These are phyloP conservation scores for Vanessa tameamea DNA, from an alignment of 1,140 invertebrate species.

Conservation along the genomic window DNA sequence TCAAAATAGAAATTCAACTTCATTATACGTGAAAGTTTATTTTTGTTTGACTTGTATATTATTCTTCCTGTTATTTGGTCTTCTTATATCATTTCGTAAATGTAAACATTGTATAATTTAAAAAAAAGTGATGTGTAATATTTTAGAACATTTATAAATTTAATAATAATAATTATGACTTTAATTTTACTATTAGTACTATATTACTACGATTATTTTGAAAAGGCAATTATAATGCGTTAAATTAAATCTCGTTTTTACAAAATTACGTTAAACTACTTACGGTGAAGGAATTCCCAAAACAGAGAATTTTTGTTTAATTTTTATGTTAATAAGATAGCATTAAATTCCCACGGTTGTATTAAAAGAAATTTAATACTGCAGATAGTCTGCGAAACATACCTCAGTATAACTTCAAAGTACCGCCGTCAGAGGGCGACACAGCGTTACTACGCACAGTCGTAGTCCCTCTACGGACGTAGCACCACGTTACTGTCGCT, in stretches of 20 bases:
- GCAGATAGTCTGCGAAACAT: constrained; percentile 21
- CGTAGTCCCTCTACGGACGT: constrained; percentile 43
- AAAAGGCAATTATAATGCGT: neutral
- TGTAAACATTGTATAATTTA: too few relatives aligned
- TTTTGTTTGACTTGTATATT: too few relatives aligned
- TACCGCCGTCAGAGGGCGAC: constrained; percentile 43
- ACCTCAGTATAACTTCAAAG: constrained; percentile 17
- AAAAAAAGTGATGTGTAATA: too few relatives aligned
- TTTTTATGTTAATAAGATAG: constrained; percentile 11
- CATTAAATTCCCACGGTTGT: constrained; percentile 8
- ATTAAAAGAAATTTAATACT: constrained; percentile 19
- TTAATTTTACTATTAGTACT: too few relatives aligned
- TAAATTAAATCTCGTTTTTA: neutral
- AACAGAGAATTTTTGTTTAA: neutral
- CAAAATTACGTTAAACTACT: neutral
- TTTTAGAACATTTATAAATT: too few relatives aligned
- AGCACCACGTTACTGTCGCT: constrained; percentile 39
- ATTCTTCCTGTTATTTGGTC: too few relatives aligned
- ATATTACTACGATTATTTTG: too few relatives aligned
- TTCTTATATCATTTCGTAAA: too few relatives aligned
- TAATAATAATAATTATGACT: too few relatives aligned
- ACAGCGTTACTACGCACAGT: constrained; percentile 43
- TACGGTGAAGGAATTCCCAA: neutral
- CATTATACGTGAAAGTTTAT: too few relatives aligned
- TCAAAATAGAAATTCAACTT: too few relatives aligned